Evolutionary conservation across 2,888 invertebrate genomes (phyloP).

Genomic region (Drosophila lacicola): DNA sequence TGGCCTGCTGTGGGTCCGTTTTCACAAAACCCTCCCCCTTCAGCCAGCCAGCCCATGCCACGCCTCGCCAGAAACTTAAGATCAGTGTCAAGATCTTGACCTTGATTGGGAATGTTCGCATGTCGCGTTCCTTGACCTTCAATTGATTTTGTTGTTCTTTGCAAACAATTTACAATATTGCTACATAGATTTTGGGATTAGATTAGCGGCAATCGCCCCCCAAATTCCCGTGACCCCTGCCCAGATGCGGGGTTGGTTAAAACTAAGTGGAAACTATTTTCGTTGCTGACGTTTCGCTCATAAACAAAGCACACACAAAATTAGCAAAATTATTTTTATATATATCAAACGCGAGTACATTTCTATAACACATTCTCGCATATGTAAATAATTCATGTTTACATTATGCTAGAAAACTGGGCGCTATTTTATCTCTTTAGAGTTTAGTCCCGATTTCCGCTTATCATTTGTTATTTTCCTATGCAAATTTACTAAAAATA

Average conservation of each 20-base stretch:
- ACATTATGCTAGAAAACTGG: not conserved
- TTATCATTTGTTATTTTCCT: conserved; percentile 1
- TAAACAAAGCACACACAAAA: conserved; percentile 40
- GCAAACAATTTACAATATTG: conserved; percentile 76
- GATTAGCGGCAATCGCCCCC: conserved; percentile 4
- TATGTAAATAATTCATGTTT: not conserved
- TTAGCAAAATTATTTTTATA: conserved; percentile 34
- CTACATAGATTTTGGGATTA: conserved; percentile 34
- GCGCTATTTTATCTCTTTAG: not conserved
- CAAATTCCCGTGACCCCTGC: not conserved
- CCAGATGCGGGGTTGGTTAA: not conserved
- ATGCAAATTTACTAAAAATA: conserved; percentile 16
- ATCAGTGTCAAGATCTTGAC: conserved; percentile 40
- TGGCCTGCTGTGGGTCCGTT: not conserved
- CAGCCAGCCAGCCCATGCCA: conserved; percentile 6
- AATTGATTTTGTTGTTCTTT: conserved; percentile 32
- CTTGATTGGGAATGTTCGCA: conserved; percentile 16
- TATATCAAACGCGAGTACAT: conserved; percentile 15
- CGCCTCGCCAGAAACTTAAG: conserved; percentile 23
- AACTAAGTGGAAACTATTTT: conserved; percentile 60
- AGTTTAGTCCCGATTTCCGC: not conserved
- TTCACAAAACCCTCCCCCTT: not conserved
- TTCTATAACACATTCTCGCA: conserved; percentile 9
- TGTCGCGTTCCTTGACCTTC: conserved; percentile 23
- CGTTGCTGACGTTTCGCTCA: conserved; percentile 62